Percentiles rank a stretch among this genome's conserved stretches.
phyloP scores from a whole-genome alignment of 1,140 invertebrate genomes.

The Melanaphis sacchari region DNA sequence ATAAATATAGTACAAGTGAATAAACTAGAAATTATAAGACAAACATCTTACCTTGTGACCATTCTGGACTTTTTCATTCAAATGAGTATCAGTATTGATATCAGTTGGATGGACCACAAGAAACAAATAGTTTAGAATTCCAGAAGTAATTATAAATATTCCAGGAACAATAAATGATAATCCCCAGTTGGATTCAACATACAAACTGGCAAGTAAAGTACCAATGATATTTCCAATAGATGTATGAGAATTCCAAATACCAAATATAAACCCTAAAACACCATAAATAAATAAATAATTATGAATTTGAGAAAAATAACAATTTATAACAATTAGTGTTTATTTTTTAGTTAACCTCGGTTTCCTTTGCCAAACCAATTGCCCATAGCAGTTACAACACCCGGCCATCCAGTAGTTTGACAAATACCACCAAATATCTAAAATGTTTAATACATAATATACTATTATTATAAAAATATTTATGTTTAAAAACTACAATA shows the following conservation, averaged over 20 bases:
- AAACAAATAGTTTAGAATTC: constrained; percentile 86
- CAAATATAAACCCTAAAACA: constrained; percentile 84
- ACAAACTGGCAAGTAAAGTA: constrained; percentile 81
- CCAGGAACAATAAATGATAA: constrained; percentile 92
- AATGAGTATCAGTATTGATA: constrained; percentile 11
- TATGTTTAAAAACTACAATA: neutral
- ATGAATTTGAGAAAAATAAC: neutral
- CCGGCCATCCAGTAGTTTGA: constrained; percentile 92
- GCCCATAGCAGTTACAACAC: constrained; percentile 90
- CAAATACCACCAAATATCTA: constrained; percentile 82
- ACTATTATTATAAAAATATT: neutral
- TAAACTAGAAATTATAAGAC: neutral
- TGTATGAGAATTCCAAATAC: constrained; percentile 96
- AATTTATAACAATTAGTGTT: neutral
- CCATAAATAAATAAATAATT: neutral
- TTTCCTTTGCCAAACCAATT: constrained; percentile 96
- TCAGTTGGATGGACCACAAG: constrained; percentile 76
- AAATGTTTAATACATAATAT: constrained; percentile 23
- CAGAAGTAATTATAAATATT: constrained; percentile 78
- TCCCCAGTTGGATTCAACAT: constrained; percentile 88
- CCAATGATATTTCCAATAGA: constrained; percentile 95
- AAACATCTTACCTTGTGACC: constrained; percentile 31
- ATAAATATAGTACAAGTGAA: neutral
- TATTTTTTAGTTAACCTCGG: constrained; percentile 66
- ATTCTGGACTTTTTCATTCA: constrained; percentile 42